phyloP scores from a whole-genome alignment of 2,888 invertebrate genomes.

The Ferdinandea cuprea region DNA sequence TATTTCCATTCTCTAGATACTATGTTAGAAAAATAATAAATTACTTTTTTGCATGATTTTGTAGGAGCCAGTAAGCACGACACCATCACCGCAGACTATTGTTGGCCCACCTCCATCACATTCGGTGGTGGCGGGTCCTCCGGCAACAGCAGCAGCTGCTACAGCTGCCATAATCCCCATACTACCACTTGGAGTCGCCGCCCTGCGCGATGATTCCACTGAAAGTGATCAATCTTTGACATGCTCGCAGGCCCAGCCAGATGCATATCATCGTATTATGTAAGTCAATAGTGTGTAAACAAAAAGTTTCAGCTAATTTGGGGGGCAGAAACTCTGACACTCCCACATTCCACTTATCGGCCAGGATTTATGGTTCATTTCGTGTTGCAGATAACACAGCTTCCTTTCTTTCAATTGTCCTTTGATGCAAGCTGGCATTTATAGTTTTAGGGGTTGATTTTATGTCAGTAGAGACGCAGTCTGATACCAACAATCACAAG shows the following conservation, averaged over 20 bases:
- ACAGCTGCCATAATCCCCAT: slow-evolving; percentile 83
- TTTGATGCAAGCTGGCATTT: slow-evolving; percentile 8
- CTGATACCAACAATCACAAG: slow-evolving; percentile 2
- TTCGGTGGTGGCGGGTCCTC: slow-evolving; percentile 83
- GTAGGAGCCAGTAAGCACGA: slow-evolving; percentile 81
- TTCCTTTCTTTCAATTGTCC: slow-evolving; percentile 27
- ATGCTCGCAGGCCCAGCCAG: slow-evolving; percentile 82
- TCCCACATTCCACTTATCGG: slow-evolving; percentile 42
- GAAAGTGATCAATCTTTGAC: slow-evolving; percentile 83
- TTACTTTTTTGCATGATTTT: slow-evolving; percentile 25
- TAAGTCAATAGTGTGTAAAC: slow-evolving; percentile 76
- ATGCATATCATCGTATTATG: slow-evolving; percentile 83
- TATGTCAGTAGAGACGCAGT: background rate
- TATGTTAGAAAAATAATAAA: slow-evolving; percentile 5
- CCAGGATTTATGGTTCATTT: slow-evolving; percentile 47
- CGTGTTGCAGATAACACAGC: slow-evolving; percentile 36
- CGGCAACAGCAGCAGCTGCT: slow-evolving; percentile 83
- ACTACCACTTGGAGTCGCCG: slow-evolving; percentile 83
- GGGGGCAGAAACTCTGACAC: slow-evolving; percentile 14
- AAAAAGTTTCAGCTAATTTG: slow-evolving; percentile 27
- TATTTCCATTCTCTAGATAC: slow-evolving; percentile 58
- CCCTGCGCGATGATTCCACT: slow-evolving; percentile 83
- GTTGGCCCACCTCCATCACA: slow-evolving; percentile 79
- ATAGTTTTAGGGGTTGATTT: background rate
- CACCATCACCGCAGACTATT: slow-evolving; percentile 82